Evolutionary conservation across 2,888 invertebrate species (phyloP).

Genomic region (Isoperla grammatica): DNA sequence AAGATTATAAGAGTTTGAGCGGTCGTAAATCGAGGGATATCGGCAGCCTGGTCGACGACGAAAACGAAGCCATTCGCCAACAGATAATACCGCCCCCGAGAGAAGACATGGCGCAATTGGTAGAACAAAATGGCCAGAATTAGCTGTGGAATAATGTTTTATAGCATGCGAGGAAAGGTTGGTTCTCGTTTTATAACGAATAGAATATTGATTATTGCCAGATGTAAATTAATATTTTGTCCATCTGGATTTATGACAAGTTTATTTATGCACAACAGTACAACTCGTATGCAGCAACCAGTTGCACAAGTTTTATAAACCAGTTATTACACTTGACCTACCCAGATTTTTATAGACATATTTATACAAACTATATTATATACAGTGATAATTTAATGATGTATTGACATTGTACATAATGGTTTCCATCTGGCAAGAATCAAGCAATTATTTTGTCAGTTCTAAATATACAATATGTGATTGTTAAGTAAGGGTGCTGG

Average conservation of each 20-base stretch:
- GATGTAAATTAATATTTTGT: conserved; percentile 2
- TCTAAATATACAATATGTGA: conserved; percentile 24
- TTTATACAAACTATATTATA: background rate
- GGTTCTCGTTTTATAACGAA: conserved; percentile 1
- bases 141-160: conserved; percentile 22
- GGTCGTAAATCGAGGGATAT: conserved; percentile 26
- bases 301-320: conserved; percentile 13
- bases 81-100: conserved; percentile 19
- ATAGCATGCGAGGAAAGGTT: background rate
- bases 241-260: background rate
- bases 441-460: background rate
- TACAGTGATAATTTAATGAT: conserved; percentile 10
- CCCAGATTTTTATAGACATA: conserved; percentile 8
- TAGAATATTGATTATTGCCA: conserved; percentile 8
- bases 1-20: conserved; percentile 20
- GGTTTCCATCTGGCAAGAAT: conserved; percentile 6
- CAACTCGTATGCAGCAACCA: conserved; percentile 8
- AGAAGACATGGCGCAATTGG: conserved; percentile 26
- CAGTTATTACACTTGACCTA: conserved; percentile 1
- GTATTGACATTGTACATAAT: background rate
- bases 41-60: conserved; percentile 26
- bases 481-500: conserved; percentile 30
- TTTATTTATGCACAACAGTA: conserved; percentile 16
- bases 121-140: conserved; percentile 32
- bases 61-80: conserved; percentile 17